Evolutionary conservation across 2,113 vertebrate genomes (phyloP), one percentile per base, ranked within the genome.

Genomic region (Psilopogon haemacephalus): DNA sequence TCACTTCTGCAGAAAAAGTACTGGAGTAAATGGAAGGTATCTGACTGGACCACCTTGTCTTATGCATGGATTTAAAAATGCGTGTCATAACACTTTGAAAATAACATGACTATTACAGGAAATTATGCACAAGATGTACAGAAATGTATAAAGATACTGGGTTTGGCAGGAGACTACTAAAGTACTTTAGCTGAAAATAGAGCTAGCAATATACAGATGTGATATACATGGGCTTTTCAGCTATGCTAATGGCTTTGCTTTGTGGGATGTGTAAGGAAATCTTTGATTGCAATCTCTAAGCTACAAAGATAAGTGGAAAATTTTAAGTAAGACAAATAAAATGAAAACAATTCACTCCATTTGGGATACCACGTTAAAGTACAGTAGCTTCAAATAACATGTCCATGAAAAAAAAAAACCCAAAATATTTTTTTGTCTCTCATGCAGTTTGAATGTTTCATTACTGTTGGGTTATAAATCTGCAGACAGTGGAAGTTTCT

Each of bases 261-360:
- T 42, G 40, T 88, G 69, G 60, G 14, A 78, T 75, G 62, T 63
- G 65, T 74, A 85, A 80, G 59, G 70, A 94, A 94, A 88, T 59
- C 55, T 38, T 23, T 77, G 7, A 91, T 78, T 94, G 87, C 62
- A 83, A 44, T 79, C 71, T 85, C 28, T 67, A 82, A 52, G 28
- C 68, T 69, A 56, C 54, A 84, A 48, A 84, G n/a, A 91, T 60
- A 94, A 58, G 62, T 90, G 86, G 76, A 96, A 97, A 86, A 5
- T 91, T 92, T 96, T 96, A 87, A 92, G 72, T 68, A 91, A 97
- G 89, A 73, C 42, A 89, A 93, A 96, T 93, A 87, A 92, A 95
- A 89, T 71, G 10, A 95, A 89, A 91, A 48, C 11, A 48, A 87
- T 96, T 95, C 37, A 79, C 96, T 97, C 87, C 50, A 84, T 93